Evolutionary conservation across 2,113 vertebrate genomes (phyloP).

Genomic region (Plotosus lineatus): DNA sequence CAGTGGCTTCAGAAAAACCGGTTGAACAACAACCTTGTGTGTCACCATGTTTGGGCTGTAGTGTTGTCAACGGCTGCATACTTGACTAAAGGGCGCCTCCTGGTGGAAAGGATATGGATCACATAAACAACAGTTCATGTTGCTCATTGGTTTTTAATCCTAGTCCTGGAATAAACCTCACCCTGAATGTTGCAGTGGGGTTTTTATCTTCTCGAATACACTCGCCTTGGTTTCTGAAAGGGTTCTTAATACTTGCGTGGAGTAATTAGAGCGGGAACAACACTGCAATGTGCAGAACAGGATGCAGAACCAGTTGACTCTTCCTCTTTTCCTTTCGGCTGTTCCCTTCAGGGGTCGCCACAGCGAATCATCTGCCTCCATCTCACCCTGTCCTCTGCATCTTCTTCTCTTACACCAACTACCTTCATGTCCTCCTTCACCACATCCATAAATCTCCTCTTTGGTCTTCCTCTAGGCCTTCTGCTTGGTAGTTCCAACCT

Average conservation of each 20-base stretch:
- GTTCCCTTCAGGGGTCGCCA: too few relatives aligned
- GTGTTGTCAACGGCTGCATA: neutral
- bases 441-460: too few relatives aligned
- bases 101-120: slow-evolving; percentile 9
- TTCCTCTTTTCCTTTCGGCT: too few relatives aligned
- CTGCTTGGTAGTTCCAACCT: too few relatives aligned
- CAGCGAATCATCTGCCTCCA: too few relatives aligned
- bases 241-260: neutral
- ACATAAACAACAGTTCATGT: neutral
- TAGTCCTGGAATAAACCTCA: neutral
- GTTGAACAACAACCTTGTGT: neutral
- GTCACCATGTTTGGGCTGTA: neutral
- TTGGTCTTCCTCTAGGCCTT: too few relatives aligned
- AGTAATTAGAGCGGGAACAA: neutral
- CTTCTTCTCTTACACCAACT: too few relatives aligned
- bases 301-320: neutral
- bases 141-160: neutral
- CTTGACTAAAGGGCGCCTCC: slow-evolving; percentile 26
- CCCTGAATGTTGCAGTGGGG: neutral
- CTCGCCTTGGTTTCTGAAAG: neutral
- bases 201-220: neutral
- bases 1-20: neutral
- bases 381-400: too few relatives aligned
- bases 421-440: too few relatives aligned
- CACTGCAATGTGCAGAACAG: neutral